Conservation (phyloP, 2,797 vertebrate species). For the Buceros bicornis region DNA sequence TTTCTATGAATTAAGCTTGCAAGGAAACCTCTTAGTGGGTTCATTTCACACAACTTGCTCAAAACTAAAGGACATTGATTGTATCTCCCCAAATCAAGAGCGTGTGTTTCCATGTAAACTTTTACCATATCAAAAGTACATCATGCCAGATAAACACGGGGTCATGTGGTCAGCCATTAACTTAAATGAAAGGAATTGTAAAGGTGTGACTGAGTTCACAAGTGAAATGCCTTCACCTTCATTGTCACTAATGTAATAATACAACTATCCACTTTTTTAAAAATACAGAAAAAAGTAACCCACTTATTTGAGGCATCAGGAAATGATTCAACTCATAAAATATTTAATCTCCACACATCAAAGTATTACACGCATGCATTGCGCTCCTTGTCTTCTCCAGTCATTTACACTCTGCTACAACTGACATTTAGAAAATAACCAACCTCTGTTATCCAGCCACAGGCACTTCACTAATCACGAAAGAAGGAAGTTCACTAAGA, state of each 20-base stretch:
- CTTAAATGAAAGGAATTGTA: not conserved
- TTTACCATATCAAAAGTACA: not conserved
- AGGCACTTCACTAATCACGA: constrained; percentile 59
- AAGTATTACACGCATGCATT: constrained; percentile 11
- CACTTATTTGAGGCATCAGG: not conserved
- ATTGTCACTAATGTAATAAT: not conserved
- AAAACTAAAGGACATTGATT: not conserved
- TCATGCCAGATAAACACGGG: not conserved
- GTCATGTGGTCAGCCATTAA: not conserved
- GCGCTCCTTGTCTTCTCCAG: not conserved
- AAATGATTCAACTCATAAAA: constrained; percentile 47
- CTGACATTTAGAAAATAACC: constrained; percentile 61
- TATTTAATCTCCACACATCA: constrained; percentile 62
- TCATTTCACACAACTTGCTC: not conserved
- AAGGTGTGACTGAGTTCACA: not conserved
- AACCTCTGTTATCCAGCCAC: constrained; percentile 41
- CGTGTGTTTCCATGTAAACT: not conserved
- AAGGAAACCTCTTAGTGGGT: not conserved
- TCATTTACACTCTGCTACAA: constrained; percentile 25
- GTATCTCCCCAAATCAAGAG: not conserved
- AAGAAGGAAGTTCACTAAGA: constrained; percentile 47
- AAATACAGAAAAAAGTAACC: not conserved
- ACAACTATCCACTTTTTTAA: not conserved
- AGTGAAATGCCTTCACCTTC: not conserved
- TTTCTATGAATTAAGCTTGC: not conserved